Conservation (phyloP, 2,888 invertebrate genomes). For the Dasypolia templi region DNA sequence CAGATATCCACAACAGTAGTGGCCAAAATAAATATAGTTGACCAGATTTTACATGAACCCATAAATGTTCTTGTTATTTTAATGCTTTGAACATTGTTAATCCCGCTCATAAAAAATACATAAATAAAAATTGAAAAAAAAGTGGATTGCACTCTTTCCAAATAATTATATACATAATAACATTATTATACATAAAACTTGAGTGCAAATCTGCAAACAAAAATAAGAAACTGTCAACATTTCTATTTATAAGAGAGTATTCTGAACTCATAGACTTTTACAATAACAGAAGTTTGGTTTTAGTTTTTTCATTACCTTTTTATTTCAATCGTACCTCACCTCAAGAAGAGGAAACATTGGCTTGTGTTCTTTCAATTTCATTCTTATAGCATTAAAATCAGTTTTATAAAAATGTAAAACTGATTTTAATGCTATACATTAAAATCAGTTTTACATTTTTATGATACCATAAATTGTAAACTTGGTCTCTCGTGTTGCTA, state of each 20-base stretch:
- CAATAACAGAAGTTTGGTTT: constrained; percentile 87
- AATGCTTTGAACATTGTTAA: constrained; percentile 83
- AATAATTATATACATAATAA: constrained; percentile 73
- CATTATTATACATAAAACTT: constrained; percentile 77
- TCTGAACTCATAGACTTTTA: constrained; percentile 82
- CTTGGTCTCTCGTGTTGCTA: constrained; percentile 86
- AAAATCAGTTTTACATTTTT: constrained; percentile 78
- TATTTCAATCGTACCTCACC: constrained; percentile 79
- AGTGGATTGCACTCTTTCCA: constrained; percentile 83
- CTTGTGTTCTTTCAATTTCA: constrained; percentile 86
- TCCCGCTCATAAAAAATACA: constrained; percentile 87
- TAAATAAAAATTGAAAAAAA: constrained; percentile 89
- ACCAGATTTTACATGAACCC: constrained; percentile 73
- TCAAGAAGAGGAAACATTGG: constrained; percentile 86
- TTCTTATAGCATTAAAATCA: too few relatives aligned
- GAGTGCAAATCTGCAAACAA: constrained; percentile 87
- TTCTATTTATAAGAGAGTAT: constrained; percentile 85
- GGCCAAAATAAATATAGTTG: constrained; percentile 63
- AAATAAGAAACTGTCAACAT: constrained; percentile 89
- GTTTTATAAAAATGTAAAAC: too few relatives aligned
- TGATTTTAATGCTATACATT: too few relatives aligned
- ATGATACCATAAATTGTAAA: constrained; percentile 87
- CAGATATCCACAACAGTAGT: constrained; percentile 66
- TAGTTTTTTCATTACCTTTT: constrained; percentile 82
- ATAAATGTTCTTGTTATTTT: constrained; percentile 78